Percentiles rank a stretch among this genome's conserved stretches.
Conservation (phyloP, 2,888 invertebrate species). For the Limenitis camilla region DNA sequence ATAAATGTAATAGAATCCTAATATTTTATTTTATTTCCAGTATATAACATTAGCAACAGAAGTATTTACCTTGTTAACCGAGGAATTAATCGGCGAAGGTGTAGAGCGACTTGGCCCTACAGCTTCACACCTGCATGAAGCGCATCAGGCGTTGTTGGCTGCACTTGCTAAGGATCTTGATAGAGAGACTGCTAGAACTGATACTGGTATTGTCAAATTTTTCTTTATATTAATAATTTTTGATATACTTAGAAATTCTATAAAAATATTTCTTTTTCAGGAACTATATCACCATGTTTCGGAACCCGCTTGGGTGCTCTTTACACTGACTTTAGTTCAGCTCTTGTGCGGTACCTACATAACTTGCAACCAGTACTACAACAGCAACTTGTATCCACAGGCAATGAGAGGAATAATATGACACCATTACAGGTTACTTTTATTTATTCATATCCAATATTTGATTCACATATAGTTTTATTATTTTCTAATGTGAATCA, state of each 20-base stretch:
- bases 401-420: conserved; percentile 52
- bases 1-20: too few relatives aligned
- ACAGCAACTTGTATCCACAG: conserved; percentile 53
- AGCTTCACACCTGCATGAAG: conserved; percentile 83
- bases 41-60: conserved; percentile 91
- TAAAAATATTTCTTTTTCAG: conserved; percentile 38
- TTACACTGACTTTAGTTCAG: conserved; percentile 84
- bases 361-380: conserved; percentile 60
- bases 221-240: neutral
- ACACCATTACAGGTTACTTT: conserved; percentile 54
- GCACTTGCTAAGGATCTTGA: conserved; percentile 93
- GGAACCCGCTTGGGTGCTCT: conserved; percentile 80
- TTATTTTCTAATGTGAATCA: too few relatives aligned
- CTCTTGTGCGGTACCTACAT: conserved; percentile 86
- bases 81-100: conserved; percentile 83
- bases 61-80: conserved; percentile 89
- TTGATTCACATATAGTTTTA: too few relatives aligned
- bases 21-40: conserved; percentile 45
- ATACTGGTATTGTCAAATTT: conserved; percentile 63
- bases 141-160: conserved; percentile 91
- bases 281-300: conserved; percentile 84
- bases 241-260: neutral
- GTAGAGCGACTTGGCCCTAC: conserved; percentile 71
- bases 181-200: conserved; percentile 88
- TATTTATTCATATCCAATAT: neutral